Conservation (phyloP, 2,113 vertebrate species). For the Cheirogaleus medius region DNA sequence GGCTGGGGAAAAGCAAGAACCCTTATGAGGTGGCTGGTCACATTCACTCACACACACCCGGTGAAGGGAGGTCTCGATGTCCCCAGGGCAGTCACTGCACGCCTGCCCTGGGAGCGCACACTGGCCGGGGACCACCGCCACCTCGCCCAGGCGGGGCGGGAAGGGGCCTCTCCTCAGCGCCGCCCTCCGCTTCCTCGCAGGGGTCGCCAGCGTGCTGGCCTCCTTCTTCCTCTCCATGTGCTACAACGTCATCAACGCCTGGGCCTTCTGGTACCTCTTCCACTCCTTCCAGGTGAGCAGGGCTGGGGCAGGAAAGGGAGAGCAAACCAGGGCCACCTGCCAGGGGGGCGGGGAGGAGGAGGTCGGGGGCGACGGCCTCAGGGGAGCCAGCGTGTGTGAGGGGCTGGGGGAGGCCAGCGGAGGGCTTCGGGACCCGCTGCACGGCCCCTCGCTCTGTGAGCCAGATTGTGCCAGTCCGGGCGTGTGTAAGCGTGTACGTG, state of each 20-base stretch:
- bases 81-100: neutral
- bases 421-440: neutral
- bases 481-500: neutral
- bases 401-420: accelerated
- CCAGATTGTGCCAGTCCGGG: accelerated
- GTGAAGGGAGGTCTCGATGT: accelerated
- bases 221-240: slow-evolving; percentile 94
- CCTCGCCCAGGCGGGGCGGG: slow-evolving; percentile 69
- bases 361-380: accelerated
- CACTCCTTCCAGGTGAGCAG: slow-evolving; percentile 95
- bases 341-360: neutral
- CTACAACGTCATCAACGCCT: slow-evolving; percentile 96
- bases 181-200: slow-evolving; percentile 74
- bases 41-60: accelerated
- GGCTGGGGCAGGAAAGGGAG: neutral
- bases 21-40: neutral
- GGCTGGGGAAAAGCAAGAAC: accelerated
- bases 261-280: slow-evolving; percentile 99
- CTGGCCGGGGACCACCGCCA: neutral
- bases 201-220: slow-evolving; percentile 91
- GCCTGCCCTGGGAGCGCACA: accelerated
- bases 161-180: slow-evolving; percentile 71
- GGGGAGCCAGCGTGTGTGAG: neutral
- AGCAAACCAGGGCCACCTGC: neutral
- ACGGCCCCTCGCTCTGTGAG: accelerated